These are phyloP conservation scores for Leucoma salicis DNA, from an alignment of 2,888 invertebrate genomes.

Conservation along the genomic window DNA sequence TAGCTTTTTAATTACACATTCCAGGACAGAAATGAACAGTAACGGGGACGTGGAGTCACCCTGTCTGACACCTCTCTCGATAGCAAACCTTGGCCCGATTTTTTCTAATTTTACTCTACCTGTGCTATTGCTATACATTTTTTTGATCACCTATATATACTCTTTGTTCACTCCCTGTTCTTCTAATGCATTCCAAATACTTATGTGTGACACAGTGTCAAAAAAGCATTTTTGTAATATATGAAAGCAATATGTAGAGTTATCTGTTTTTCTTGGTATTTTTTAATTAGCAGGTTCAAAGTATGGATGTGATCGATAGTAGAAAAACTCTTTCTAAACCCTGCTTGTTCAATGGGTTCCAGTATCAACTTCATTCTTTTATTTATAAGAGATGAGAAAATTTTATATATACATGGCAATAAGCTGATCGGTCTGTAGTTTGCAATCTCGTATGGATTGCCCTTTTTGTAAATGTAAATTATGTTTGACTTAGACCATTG, in stretches of 20 bases:
- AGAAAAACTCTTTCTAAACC: too few species aligned
- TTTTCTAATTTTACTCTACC: neutral
- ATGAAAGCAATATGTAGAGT: neutral
- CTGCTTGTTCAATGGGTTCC: neutral
- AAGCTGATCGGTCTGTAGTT: conserved; percentile 10
- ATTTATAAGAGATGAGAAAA: conserved; percentile 15
- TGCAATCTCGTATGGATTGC: neutral
- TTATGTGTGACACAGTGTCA: too few species aligned
- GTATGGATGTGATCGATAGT: neutral
- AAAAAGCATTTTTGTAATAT: neutral
- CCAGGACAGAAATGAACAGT: too few species aligned
- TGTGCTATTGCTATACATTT: neutral
- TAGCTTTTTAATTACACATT: too few species aligned
- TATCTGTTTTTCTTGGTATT: neutral
- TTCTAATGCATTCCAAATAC: too few species aligned
- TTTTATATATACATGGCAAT: conserved; percentile 18
- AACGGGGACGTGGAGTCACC: too few species aligned
- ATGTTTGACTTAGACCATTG: conserved; percentile 1
- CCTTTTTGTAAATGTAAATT: neutral
- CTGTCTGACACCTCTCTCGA: neutral
- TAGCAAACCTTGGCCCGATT: neutral
- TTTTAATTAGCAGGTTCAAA: neutral
- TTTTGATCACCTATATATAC: neutral
- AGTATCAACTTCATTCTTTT: conserved; percentile 5
- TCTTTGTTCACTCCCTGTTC: too few species aligned